Evolutionary conservation across 2,888 invertebrate genomes (phyloP), one percentile per base, ranked within the genome.

Genomic region (Agrochola litura): DNA sequence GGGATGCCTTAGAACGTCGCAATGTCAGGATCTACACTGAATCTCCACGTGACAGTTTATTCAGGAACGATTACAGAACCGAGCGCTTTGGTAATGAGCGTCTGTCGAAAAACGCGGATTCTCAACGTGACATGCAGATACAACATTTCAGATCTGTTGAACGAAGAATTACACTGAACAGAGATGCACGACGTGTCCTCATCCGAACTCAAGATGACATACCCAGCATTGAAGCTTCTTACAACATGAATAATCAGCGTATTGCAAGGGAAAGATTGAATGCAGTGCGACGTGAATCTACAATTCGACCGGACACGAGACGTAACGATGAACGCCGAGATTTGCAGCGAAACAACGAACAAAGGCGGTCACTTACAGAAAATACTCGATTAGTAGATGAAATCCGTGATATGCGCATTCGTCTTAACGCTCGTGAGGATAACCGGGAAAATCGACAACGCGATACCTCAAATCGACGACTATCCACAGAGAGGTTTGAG

Each of bases 21-120:
- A 65, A 89, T 83, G 83, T 37, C 19, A 70, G 79, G 64, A 67
- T 30, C 64, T 65, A 66, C 49, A 66, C n/a, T 61, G 66, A 73
- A 46, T 61, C 49, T 41, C 64, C 73, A 37, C 85, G 75, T 30
- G 43, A 46, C 14, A 43, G 56, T 68, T 61, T 68, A 60, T 69
- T 64, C 61, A 77, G 67, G 69, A 56, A 76, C 43, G 43, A 73
- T 54, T 72, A 65, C 58, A 79, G 71, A 46, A 61, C 30, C n/a
- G 70, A 63, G 19, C 73, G 72, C 22, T 49, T 64, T 71, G 66
- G 60, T 70, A 71, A 81, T 80, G 78, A 81, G n/a, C 83, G 75
- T 46, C 61, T 68, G 12, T 63, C 70, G 54, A 73, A 73, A 75
- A 70, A 60, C 41, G 22, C 37, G 25, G 58, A 70, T 60, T 63